Conservation (phyloP, 2,888 invertebrate species). For the Phorcus lineatus region DNA sequence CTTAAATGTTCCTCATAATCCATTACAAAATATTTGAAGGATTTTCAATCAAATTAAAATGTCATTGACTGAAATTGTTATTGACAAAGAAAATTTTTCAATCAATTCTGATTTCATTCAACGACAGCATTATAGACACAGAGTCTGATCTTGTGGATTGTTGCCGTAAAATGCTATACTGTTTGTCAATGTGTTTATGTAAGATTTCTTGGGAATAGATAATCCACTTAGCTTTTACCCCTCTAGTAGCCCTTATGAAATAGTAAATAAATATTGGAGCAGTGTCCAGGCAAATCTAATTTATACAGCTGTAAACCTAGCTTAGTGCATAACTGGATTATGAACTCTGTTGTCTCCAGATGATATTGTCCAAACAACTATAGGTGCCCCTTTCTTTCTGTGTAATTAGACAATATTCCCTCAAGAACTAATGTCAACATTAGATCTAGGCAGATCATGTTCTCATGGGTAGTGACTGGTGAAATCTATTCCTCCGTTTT, state of each 20-base stretch:
- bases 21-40: too few species aligned
- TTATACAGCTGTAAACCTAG: slow-evolving; percentile 3
- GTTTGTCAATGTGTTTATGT: neutral
- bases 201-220: neutral
- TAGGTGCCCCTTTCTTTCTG: neutral
- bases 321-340: neutral
- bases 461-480: neutral
- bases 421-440: slow-evolving; percentile 19
- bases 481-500: slow-evolving; percentile 5
- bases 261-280: slow-evolving; percentile 7
- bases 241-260: neutral
- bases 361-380: slow-evolving; percentile 11
- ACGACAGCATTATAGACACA: neutral
- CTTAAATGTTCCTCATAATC: too few species aligned
- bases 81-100: neutral
- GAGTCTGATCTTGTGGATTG: neutral
- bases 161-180: neutral
- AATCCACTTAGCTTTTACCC: neutral
- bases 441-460: slow-evolving; percentile 15
- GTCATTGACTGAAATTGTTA: too few species aligned
- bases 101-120: neutral
- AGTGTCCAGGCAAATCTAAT: neutral
- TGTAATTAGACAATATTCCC: slow-evolving; percentile 22
- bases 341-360: slow-evolving; percentile 18
- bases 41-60: too few species aligned